phyloP scores from a whole-genome alignment of 1,140 invertebrate genomes.

The Drosophila nannoptera region DNA sequence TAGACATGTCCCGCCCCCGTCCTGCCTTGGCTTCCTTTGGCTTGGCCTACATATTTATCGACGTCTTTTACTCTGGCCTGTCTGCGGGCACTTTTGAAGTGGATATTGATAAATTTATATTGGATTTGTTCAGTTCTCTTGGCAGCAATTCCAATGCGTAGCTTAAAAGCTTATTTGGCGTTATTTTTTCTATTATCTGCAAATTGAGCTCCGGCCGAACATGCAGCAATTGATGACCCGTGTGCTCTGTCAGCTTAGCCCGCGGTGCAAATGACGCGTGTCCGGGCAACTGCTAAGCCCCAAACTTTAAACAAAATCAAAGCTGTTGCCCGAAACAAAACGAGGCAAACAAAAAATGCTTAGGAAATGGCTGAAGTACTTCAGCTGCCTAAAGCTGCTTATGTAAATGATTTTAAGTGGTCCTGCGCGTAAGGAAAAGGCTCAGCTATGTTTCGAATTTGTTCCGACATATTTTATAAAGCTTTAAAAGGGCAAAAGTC shows the following conservation, averaged over 20 bases:
- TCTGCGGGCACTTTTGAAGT: slow-evolving; percentile 48
- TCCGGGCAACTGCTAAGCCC: neutral
- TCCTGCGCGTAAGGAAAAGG: slow-evolving; percentile 19
- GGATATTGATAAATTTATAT: slow-evolving; percentile 72
- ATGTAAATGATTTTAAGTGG: slow-evolving; percentile 66
- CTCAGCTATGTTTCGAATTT: slow-evolving; percentile 6
- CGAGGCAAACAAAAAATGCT: slow-evolving; percentile 2
- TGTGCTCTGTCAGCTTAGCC: slow-evolving; percentile 62
- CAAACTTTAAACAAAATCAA: slow-evolving; percentile 1
- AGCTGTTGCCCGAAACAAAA: neutral
- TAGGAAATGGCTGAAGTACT: slow-evolving; percentile 9
- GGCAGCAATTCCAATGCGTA: slow-evolving; percentile 24
- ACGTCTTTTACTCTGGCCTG: slow-evolving; percentile 11
- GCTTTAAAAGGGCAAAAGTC: too few species aligned
- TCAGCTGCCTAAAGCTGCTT: slow-evolving; percentile 57
- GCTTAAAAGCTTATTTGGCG: slow-evolving; percentile 68
- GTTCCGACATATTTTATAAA: neutral
- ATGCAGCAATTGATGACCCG: slow-evolving; percentile 63
- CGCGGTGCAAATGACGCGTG: slow-evolving; percentile 27
- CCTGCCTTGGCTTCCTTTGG: neutral
- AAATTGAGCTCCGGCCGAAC: slow-evolving; percentile 36
- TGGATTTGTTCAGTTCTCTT: slow-evolving; percentile 56
- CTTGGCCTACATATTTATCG: slow-evolving; percentile 6
- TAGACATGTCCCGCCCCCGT: too few species aligned
- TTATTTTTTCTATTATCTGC: slow-evolving; percentile 57